Conservation (phyloP, 2,113 vertebrate genomes). For the Tautogolabrus adspersus region DNA sequence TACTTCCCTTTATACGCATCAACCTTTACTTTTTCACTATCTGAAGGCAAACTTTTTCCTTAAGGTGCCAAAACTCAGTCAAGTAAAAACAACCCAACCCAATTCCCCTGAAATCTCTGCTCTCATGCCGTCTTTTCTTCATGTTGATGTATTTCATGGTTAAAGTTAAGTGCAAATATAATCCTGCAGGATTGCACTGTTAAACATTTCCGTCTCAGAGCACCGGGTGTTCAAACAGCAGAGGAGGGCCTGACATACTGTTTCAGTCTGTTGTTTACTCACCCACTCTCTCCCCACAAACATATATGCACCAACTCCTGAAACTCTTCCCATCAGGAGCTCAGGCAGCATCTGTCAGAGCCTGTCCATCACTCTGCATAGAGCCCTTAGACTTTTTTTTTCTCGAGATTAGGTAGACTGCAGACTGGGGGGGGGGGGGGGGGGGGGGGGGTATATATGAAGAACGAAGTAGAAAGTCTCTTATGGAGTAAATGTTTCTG, state of each 20-base stretch:
- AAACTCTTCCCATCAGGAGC: constrained; percentile 59
- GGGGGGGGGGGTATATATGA: background rate
- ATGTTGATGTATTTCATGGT: background rate
- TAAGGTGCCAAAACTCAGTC: background rate
- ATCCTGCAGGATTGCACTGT: background rate
- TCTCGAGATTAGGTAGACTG: constrained; percentile 10
- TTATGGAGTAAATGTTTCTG: too few relatives aligned
- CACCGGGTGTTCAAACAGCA: constrained; percentile 37
- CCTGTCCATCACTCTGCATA: constrained; percentile 58
- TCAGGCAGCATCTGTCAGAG: constrained; percentile 62
- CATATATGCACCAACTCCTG: background rate
- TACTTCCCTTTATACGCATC: background rate
- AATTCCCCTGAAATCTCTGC: background rate
- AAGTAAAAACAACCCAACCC: background rate
- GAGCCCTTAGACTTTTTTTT: constrained; percentile 22
- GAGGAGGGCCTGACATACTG: constrained; percentile 48
- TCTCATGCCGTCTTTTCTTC: background rate
- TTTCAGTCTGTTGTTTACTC: constrained; percentile 62
- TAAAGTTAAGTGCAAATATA: constrained; percentile 2
- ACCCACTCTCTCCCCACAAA: constrained; percentile 2
- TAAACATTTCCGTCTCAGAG: constrained; percentile 40
- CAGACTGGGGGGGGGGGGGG: background rate
- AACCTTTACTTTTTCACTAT: background rate
- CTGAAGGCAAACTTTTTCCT: constrained; percentile 1
- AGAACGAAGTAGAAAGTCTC: too few relatives aligned